Base-by-base conservation (phyloP, 1,140 invertebrate species). In the Eriocheir sinensis region DNA sequence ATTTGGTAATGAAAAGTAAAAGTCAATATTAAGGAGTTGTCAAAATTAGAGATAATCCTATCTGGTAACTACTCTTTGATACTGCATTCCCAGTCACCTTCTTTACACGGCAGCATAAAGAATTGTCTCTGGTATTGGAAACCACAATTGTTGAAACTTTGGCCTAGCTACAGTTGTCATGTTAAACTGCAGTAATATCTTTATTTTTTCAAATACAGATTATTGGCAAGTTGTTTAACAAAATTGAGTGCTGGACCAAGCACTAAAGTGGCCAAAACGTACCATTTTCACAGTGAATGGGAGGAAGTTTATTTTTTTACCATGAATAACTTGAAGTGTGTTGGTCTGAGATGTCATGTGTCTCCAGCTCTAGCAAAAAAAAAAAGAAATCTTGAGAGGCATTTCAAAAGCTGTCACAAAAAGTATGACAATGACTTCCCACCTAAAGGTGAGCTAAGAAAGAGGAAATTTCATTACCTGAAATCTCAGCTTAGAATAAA, bases 241-340 rank as follows among this genome's bases (percentile, higher is more conserved):
- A 89, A 89, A 89, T 41, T 89, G 86, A 89, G 86, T 89, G 89
- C 89, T 91, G 89, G 89, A 91, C 15, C 89, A 30, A 91, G 60
- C 36, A 32, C 89, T 72, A 91, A 72, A 91, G 36, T 72, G 36
- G 72, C 0, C 32, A 91, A 91, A 91, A 91, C 89, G 0, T 44
- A 72, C 38, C 89, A 91, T 91, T 91, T 72, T 91, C 60, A 91
- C 88, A 89, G 41, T 89, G 88, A 89, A 30, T 89, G 88, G 88
- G 48, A 72, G 27, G 15, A 91, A 32, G n/a, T n/a, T n/a, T n/a
- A n/a, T 80, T 91, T 91, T 79, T 80, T 81, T 80, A 38, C 90
- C 60, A 91, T 80, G 90, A 93, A 93, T 83, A 93, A 93, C 48
- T 93, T 48, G 83, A 93, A 93, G 92, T 93, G 92, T 88, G 92